Base-by-base conservation (phyloP, 1,140 invertebrate species). In the Pogonomyrmex barbatus region DNA sequence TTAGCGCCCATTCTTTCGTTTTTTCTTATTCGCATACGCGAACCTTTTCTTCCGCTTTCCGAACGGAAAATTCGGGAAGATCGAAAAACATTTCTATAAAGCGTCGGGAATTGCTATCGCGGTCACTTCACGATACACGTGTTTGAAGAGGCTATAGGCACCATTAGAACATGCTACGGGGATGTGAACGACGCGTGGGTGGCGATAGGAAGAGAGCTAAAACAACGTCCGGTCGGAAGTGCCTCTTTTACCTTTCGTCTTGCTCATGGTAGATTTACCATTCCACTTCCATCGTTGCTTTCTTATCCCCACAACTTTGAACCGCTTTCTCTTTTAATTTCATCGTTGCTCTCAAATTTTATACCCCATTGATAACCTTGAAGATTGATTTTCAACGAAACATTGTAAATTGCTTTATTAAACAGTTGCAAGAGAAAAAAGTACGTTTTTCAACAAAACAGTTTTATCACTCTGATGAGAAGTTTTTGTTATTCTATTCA, bases 101-200 rank as follows among this genome's bases (percentile, higher is more conserved):
- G n/a, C 24, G 10, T 30, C 33, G n/a, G 42, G 77, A 68, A 56
- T 81, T 62, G 56, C 56, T 62, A 33, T 77, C n/a, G 54, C 24
- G 75, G 8, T 68, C 63, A 65, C 62, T 81, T 68, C 4, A 68
- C 30, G 36, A n/a, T 30, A 78, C 4, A 30, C 39, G 14, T 12
- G 45, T 60, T 60, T 60, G 14, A 62, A 14, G n/a, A 62, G 56
- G 36, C 36, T 47, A 24, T 42, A 24, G 42, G 30, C 45, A 24
- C 8, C 42, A 17, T 77, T 62, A 50, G 39, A 33, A 76, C 6
- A 14, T 42, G 6, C 4, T 56, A 73, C 52, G 36, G 62, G 30
- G 36, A 65, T 65, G 54, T 36, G 60, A 79, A 30, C n/a, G 30
- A 12, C 39, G 42, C 42, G 30, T 70, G 52, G 10, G 24, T 52